Evolutionary conservation across 2,888 invertebrate genomes (phyloP).

Genomic region (Stratiomys singularior): DNA sequence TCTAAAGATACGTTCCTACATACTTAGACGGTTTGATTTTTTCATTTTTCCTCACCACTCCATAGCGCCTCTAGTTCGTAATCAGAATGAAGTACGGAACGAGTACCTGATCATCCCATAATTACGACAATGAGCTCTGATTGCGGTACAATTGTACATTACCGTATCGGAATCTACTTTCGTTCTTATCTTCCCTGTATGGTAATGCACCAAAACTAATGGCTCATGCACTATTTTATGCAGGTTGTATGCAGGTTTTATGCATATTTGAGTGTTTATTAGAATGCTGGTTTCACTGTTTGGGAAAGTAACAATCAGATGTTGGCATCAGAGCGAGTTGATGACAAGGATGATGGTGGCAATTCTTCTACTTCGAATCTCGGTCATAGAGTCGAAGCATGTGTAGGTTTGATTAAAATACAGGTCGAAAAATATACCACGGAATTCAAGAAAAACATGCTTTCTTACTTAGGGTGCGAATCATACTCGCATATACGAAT

Average conservation of each 20-base stretch:
- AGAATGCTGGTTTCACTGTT: too few species aligned
- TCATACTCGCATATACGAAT: too few species aligned
- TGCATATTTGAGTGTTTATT: too few species aligned
- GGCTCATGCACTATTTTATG: neutral
- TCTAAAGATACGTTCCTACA: too few species aligned
- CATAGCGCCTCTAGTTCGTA: neutral
- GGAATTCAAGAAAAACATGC: slow-evolving; percentile 19
- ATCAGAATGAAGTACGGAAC: slow-evolving; percentile 13
- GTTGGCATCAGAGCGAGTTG: too few species aligned
- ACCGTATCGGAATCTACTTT: slow-evolving; percentile 42
- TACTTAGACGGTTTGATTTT: too few species aligned
- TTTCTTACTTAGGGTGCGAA: slow-evolving; percentile 1
- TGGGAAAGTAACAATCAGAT: too few species aligned
- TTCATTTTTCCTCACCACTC: too few species aligned
- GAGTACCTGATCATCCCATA: slow-evolving; percentile 21
- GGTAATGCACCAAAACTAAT: slow-evolving; percentile 10
- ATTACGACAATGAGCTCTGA: neutral
- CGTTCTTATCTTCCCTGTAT: slow-evolving; percentile 27
- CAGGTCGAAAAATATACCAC: neutral
- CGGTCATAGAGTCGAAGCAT: neutral
- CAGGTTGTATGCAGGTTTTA: too few species aligned
- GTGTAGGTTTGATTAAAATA: neutral
- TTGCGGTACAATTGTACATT: slow-evolving; percentile 24
- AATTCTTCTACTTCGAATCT: neutral
- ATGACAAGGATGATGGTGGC: neutral